These are phyloP conservation scores for Betta splendens DNA, from an alignment of 2,797 vertebrate species.

Conservation along the genomic window DNA sequence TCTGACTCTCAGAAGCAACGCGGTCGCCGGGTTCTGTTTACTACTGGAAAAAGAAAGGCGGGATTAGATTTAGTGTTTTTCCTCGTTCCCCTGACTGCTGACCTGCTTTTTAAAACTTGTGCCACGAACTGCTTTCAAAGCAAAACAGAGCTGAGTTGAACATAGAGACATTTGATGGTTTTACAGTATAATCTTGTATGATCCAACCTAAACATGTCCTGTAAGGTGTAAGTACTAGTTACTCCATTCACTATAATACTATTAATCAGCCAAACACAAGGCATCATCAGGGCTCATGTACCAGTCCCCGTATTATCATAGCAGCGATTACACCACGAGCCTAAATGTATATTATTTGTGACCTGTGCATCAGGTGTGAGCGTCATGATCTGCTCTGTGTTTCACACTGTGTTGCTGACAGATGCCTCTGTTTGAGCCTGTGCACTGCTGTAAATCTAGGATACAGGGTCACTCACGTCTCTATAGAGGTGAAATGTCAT, in stretches of 20 bases:
- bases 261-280: no score
- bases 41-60: slow-evolving; percentile 34
- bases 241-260: no score
- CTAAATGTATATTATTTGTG: slow-evolving; percentile 67
- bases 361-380: slow-evolving; percentile 63
- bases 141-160: slow-evolving; percentile 3
- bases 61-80: slow-evolving; percentile 39
- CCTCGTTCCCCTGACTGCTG: slow-evolving; percentile 30
- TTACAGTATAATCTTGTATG: not conserved
- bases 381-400: slow-evolving; percentile 73
- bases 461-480: slow-evolving; percentile 75
- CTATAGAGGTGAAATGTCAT: slow-evolving; percentile 79
- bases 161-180: not conserved
- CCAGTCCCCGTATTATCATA: slow-evolving; percentile 70
- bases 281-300: no score
- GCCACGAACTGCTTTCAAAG: slow-evolving; percentile 16
- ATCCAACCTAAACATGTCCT: not conserved
- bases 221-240: slow-evolving; percentile 29
- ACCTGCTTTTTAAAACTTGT: not conserved
- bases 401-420: slow-evolving; percentile 69
- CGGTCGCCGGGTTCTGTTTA: slow-evolving; percentile 37
- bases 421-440: slow-evolving; percentile 67
- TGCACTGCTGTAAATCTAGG: slow-evolving; percentile 72
- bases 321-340: slow-evolving; percentile 71
- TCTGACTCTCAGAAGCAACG: slow-evolving; percentile 44